Evolutionary conservation across 1,140 invertebrate species (phyloP), one percentile per base, ranked within the genome.

Genomic region (Sitobion miscanthi): DNA sequence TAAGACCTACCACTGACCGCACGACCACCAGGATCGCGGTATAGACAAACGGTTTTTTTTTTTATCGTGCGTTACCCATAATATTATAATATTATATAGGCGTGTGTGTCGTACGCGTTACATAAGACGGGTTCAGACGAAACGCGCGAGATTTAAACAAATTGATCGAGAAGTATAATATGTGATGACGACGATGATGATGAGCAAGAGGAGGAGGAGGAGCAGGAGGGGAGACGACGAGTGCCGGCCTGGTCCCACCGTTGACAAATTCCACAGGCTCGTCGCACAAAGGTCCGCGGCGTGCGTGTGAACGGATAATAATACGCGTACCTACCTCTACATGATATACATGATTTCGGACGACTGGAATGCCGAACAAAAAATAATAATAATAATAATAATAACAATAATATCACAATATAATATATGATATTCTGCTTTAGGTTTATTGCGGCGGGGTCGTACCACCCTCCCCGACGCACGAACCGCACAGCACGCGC

Each of bases 201-300:
- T 11, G 62, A 69, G 30, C 4, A n/a, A 3, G 62, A 30, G 62
- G 14, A 17, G 14, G 49, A 49, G 30, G 30, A 69, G 3, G 62
- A 69, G 30, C 4, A n/a, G 0, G 62, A 30, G 62, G 14, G 14
- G 49, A n/a, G 30, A n/a, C n/a, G n/a, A 77, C 62, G 62, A 77
- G 14, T 77, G 62, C 30, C 30, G 30, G 17, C 23, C 85, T 2
- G 42, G 83, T 85, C 83, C 38, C 20, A 20, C 83, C 38, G 83
- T 85, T 85, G 85, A 86, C 85, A 47, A 86, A 86, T 86, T 86
- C 85, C 85, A 25, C 25, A 35, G 85, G 45, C 1, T 86, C 23
- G 62, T 77, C 11, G n/a, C 25, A 86, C 85, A 86, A 86, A 86
- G 85, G 85, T 42, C 83, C 83, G 83, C 9, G 83, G 38, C 83